phyloP scores from a whole-genome alignment of 2,113 vertebrate genomes.

The Sigmodon hispidus region DNA sequence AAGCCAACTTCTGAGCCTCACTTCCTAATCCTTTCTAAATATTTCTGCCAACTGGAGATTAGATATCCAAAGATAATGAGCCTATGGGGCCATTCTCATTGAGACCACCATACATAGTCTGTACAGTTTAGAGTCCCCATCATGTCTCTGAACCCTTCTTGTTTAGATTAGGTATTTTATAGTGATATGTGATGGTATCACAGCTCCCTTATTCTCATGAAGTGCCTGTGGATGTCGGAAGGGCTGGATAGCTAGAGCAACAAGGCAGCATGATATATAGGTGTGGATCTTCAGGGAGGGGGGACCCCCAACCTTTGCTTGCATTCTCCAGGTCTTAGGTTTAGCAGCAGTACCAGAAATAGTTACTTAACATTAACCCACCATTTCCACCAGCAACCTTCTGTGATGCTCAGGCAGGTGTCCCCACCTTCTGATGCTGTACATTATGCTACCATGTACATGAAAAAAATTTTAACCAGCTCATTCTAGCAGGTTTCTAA shows the following conservation, averaged over 20 bases:
- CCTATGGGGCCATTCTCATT: not conserved
- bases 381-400: not conserved
- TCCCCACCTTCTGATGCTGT: not conserved
- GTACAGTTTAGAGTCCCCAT: not conserved
- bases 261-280: not conserved
- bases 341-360: not conserved
- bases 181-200: not conserved
- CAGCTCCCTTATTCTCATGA: not conserved
- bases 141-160: not conserved
- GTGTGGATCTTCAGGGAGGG: not conserved
- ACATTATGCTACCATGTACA: not conserved
- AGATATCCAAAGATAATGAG: not conserved
- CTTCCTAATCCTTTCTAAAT: not conserved
- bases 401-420: not conserved
- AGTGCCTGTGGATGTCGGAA: not conserved
- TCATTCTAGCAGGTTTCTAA: constrained; percentile 30
- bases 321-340: not conserved
- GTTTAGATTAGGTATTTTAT: constrained; percentile 41
- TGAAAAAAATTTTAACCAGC: not conserved
- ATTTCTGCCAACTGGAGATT: not conserved
- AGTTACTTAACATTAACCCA: not conserved
- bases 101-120: not conserved
- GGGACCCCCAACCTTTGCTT: rapidly evolving
- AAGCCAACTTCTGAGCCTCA: too few species aligned
- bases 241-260: not conserved